Evolutionary conservation across 35 echinoderm and acorn worm genomes (phyloP).

Genomic region (Heliocidaris erythrogramma): DNA sequence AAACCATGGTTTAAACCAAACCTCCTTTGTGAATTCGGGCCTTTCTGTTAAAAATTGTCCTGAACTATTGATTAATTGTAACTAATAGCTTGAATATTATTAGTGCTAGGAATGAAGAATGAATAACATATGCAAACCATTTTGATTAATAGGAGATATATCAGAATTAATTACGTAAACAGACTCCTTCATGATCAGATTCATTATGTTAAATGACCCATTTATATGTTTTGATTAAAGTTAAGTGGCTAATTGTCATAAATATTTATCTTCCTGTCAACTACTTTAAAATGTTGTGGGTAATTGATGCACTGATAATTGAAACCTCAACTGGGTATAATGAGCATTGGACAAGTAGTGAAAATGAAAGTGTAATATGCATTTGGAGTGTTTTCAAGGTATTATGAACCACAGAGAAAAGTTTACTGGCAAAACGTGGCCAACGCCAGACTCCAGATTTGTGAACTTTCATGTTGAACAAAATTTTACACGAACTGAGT

Average conservation of each 20-base stretch:
- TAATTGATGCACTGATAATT: background rate
- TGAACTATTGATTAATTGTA: no score
- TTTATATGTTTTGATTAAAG: background rate
- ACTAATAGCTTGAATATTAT: no score
- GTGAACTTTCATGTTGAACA: background rate
- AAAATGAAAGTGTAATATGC: background rate
- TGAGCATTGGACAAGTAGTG: background rate
- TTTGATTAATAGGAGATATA: no score
- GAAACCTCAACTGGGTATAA: background rate
- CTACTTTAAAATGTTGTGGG: background rate
- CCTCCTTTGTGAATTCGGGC: no score
- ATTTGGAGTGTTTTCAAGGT: background rate
- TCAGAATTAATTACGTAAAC: background rate
- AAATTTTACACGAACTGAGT: background rate
- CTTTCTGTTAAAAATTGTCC: no score
- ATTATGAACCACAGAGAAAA: background rate
- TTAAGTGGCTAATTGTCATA: background rate
- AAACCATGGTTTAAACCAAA: no score
- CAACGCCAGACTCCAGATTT: background rate
- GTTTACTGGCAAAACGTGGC: background rate
- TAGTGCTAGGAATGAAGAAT: no score
- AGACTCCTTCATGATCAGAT: background rate
- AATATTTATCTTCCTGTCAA: background rate
- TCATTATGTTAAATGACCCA: background rate
- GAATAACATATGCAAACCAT: no score